phyloP scores from a whole-genome alignment of 1,140 invertebrate species.

The Cydia splendana region DNA sequence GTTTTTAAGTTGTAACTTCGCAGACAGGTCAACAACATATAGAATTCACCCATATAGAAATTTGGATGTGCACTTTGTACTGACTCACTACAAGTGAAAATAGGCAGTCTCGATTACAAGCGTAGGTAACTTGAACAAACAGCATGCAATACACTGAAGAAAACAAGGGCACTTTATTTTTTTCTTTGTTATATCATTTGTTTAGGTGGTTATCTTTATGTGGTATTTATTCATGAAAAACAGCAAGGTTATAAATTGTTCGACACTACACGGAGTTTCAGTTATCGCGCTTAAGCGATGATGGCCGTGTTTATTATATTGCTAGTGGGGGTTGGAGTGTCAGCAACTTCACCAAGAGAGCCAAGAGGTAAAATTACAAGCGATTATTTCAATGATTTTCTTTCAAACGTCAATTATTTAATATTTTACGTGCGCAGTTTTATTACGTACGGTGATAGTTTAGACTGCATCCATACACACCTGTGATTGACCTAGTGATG shows the following conservation, averaged over 20 bases:
- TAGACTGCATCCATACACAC: too few species aligned
- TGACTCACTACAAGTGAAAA: not conserved
- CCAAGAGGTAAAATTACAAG: not conserved
- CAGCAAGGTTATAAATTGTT: conserved; percentile 9
- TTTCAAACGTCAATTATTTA: not conserved
- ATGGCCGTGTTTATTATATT: not conserved
- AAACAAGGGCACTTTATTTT: conserved; percentile 3
- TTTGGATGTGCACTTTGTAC: not conserved
- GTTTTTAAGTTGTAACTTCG: too few species aligned
- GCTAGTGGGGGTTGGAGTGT: conserved; percentile 15
- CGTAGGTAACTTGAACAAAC: not conserved
- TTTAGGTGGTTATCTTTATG: conserved; percentile 19
- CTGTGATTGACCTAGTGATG: too few species aligned
- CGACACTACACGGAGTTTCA: not conserved
- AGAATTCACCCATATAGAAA: too few species aligned
- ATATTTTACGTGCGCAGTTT: not conserved
- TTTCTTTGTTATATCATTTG: conserved; percentile 7
- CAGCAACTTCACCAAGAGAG: not conserved
- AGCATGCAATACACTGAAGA: conserved; percentile 1
- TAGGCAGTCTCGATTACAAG: not conserved
- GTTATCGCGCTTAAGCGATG: conserved; percentile 8
- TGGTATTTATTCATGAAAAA: conserved; percentile 26
- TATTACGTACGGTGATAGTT: not conserved
- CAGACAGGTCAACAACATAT: too few species aligned
- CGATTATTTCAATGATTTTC: not conserved